Conservation (phyloP, 2,888 invertebrate genomes). For the Eupithecia pulchellata region DNA sequence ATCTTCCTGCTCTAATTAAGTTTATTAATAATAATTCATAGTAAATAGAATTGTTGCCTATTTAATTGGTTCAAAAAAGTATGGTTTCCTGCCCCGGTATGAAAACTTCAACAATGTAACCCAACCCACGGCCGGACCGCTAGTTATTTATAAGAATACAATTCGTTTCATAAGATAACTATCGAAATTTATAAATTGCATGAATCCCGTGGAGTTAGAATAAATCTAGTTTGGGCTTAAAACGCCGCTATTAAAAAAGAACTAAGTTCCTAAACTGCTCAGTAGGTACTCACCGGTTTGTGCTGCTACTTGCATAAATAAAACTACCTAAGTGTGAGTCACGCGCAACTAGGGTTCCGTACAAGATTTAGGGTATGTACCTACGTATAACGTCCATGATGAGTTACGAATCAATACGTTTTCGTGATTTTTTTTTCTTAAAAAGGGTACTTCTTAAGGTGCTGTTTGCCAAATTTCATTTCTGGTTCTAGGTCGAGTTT, state of each 20-base stretch:
- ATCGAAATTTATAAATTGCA: not conserved
- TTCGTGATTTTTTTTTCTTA: no score
- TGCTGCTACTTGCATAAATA: not conserved
- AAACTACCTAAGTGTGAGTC: not conserved
- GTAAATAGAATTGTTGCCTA: not conserved
- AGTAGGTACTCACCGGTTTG: not conserved
- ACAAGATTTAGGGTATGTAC: not conserved
- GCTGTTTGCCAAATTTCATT: no score
- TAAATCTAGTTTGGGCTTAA: not conserved
- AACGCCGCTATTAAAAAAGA: not conserved
- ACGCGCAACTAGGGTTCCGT: not conserved
- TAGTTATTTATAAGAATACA: not conserved
- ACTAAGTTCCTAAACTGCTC: not conserved
- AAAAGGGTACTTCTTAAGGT: no score
- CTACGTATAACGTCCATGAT: no score
- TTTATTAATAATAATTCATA: not conserved
- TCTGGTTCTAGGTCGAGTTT: no score
- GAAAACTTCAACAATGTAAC: no score
- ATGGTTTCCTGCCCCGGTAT: no score
- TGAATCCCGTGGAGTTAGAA: not conserved
- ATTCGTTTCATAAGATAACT: not conserved
- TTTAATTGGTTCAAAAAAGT: no score
- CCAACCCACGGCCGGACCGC: no score
- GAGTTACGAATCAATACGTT: no score
- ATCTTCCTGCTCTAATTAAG: conserved; percentile 11